Percentiles rank a stretch among this genome's conserved stretches.
Conservation (phyloP, 2,113 vertebrate genomes). For the Pardalotus punctatus region DNA sequence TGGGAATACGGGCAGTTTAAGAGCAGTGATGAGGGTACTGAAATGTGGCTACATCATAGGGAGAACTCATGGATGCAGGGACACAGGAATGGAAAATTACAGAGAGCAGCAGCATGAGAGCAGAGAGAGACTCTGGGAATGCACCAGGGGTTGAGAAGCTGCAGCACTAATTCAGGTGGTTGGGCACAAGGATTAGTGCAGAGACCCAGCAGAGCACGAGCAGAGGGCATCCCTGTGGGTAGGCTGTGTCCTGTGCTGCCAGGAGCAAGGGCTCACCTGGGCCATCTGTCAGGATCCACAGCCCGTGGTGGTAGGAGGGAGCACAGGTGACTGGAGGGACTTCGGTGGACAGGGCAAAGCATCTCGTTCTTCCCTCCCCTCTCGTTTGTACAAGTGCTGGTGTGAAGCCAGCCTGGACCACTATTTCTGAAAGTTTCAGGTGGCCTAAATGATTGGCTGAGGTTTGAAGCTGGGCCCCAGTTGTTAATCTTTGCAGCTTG, state of each 20-base stretch:
- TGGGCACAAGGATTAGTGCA: neutral
- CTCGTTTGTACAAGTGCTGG: neutral
- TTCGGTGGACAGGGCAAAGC: neutral
- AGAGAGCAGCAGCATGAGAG: constrained; percentile 17
- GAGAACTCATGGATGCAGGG: constrained; percentile 22
- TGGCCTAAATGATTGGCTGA: neutral
- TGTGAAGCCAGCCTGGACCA: neutral
- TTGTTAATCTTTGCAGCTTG: neutral
- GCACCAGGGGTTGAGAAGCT: constrained; percentile 35
- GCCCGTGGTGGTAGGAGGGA: neutral
- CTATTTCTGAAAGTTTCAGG: neutral
- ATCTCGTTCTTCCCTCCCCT: neutral
- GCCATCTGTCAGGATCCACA: neutral
- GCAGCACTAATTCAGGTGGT: constrained; percentile 3
- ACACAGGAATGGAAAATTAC: constrained; percentile 49
- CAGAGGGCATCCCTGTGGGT: neutral
- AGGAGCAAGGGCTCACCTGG: neutral
- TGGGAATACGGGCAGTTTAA: constrained; percentile 8
- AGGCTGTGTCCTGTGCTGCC: neutral
- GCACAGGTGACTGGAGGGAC: neutral
- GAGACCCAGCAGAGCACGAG: neutral
- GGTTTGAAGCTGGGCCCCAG: neutral
- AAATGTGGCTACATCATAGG: neutral
- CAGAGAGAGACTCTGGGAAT: constrained; percentile 7
- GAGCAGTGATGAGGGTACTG: constrained; percentile 19